Conservation (phyloP, 2,888 invertebrate species). For the Acanthosepion pharaonis region DNA sequence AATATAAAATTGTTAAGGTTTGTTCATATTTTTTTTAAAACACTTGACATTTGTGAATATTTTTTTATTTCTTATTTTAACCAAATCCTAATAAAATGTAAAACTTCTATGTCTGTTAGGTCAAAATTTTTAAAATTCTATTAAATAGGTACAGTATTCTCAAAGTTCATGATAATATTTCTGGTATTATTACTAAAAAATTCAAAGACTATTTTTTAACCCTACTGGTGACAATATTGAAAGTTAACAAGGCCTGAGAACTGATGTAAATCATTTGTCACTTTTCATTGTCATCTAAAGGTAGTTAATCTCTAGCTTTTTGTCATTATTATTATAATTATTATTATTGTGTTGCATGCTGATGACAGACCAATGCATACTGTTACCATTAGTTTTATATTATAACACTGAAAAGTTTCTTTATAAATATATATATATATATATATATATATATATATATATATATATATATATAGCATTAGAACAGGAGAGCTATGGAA, state of each 20-base stretch:
- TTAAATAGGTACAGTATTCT: not conserved
- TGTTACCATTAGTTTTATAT: not conserved
- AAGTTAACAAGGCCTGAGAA: constrained; percentile 4
- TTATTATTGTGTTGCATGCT: constrained; percentile 40
- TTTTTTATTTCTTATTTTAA: not conserved
- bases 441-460: no score
- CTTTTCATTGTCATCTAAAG: constrained; percentile 40
- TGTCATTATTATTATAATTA: not conserved
- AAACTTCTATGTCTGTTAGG: not conserved
- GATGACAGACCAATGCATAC: constrained; percentile 42
- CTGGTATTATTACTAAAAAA: no score
- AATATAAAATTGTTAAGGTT: no score
- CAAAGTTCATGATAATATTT: not conserved
- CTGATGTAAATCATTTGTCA: not conserved
- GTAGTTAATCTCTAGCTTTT: constrained; percentile 34
- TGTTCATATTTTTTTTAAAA: no score
- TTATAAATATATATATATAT: no score
- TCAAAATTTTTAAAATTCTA: no score
- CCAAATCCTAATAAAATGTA: not conserved
- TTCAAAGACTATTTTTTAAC: no score
- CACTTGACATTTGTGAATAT: not conserved
- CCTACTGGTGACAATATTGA: not conserved
- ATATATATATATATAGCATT: no score
- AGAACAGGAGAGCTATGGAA: no score
- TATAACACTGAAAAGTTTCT: not conserved